These are phyloP conservation scores for Danionella dracula DNA, from an alignment of 2,797 vertebrate species.

Conservation along the genomic window DNA sequence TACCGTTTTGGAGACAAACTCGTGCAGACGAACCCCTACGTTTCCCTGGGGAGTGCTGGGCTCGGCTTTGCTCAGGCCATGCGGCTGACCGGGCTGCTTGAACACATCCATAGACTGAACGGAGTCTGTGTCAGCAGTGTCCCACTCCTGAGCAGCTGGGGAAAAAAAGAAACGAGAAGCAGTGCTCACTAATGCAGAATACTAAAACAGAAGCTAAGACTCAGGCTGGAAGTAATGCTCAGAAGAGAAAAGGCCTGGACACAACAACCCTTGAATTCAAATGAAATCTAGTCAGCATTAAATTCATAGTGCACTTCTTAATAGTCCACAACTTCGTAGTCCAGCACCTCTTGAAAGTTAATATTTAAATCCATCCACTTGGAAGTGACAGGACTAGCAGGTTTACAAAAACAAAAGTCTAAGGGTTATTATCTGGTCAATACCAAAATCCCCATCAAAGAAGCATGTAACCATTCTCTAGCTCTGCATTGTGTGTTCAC, in stretches of 20 bases:
- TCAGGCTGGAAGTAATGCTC: not conserved
- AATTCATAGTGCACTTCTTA: too few species aligned
- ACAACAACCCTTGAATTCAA: not conserved
- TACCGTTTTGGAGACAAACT: slow-evolving; percentile 96
- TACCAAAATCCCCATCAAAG: not conserved
- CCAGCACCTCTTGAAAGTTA: too few species aligned
- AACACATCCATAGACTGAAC: slow-evolving; percentile 66
- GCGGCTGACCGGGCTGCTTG: slow-evolving; percentile 61
- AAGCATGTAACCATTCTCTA: not conserved
- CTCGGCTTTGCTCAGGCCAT: slow-evolving; percentile 51
- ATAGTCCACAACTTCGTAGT: too few species aligned
- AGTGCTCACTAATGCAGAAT: slow-evolving; percentile 1
- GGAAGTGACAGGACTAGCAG: too few species aligned
- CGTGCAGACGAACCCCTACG: slow-evolving; percentile 77
- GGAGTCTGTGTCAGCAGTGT: slow-evolving; percentile 82
- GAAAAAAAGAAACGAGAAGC: not conserved
- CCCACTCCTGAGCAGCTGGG: slow-evolving; percentile 77
- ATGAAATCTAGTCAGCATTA: too few species aligned
- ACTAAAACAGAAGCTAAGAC: slow-evolving; percentile 10
- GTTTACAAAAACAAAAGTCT: too few species aligned
- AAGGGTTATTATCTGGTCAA: not conserved
- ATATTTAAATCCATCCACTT: too few species aligned
- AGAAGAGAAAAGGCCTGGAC: not conserved
- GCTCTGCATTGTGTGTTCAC: not conserved
- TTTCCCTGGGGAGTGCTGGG: slow-evolving; percentile 79